A percentile compares a stretch with the other conserved stretches of the same genome.
Evolutionary conservation across 2,797 vertebrate genomes (phyloP).

Genomic region (Neoniphon sammara): DNA sequence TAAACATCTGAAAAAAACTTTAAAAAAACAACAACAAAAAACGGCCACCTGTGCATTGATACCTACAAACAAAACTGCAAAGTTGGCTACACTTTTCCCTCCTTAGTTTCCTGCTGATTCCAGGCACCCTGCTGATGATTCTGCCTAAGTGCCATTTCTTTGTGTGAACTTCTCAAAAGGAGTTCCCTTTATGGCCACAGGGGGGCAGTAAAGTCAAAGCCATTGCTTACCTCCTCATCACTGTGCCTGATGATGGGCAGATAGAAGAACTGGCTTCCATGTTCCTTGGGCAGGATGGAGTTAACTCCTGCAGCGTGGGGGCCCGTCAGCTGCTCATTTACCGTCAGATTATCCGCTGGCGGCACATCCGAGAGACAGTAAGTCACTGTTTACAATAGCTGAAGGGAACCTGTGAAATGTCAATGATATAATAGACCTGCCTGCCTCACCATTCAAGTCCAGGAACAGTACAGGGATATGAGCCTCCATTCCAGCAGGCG

Average conservation of each 20-base stretch:
- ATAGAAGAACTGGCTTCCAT: constrained; percentile 98
- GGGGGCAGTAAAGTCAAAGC: constrained; percentile 51
- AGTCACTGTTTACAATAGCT: constrained; percentile 21
- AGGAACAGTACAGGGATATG: constrained; percentile 97
- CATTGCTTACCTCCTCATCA: constrained; percentile 89
- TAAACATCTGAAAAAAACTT: too few species aligned
- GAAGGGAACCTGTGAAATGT: constrained; percentile 15
- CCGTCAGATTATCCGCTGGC: constrained; percentile 94
- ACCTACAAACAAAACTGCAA: too few species aligned
- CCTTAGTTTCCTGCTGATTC: too few species aligned
- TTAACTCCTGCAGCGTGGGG: constrained; percentile 94
- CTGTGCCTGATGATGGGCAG: constrained; percentile 96
- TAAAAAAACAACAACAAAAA: too few species aligned
- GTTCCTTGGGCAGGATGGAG: constrained; percentile 98
- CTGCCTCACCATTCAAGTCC: constrained; percentile 92
- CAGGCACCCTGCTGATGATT: too few species aligned
- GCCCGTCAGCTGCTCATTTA: constrained; percentile 92
- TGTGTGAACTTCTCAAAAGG: too few species aligned
- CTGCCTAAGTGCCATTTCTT: not conserved
- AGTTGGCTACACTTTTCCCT: too few species aligned
- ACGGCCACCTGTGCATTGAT: too few species aligned
- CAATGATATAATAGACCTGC: not conserved
- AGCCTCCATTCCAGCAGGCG: constrained; percentile 94
- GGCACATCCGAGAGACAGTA: constrained; percentile 17
- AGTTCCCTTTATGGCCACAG: constrained; percentile 45